A percentile compares a stretch with the other conserved stretches of the same genome.
phyloP scores from a whole-genome alignment of 2,797 vertebrate genomes.

The Catharus ustulatus region DNA sequence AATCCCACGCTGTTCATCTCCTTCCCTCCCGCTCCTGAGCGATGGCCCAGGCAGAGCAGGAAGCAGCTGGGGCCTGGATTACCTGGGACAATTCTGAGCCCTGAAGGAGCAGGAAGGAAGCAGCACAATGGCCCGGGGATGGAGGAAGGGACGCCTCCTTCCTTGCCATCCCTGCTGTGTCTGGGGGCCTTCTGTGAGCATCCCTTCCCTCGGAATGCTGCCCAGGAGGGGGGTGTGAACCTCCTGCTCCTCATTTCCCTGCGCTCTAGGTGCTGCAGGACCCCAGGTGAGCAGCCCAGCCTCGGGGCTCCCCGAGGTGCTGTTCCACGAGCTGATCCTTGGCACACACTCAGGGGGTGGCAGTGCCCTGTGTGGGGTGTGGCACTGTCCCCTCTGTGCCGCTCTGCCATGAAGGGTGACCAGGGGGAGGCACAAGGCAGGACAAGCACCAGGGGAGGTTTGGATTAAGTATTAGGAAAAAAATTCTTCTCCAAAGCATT shows the following conservation, averaged over 20 bases:
- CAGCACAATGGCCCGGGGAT: slow-evolving; percentile 15
- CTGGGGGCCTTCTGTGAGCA: not conserved
- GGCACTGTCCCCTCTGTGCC: not conserved
- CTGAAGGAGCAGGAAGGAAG: slow-evolving; percentile 60
- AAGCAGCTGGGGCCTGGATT: slow-evolving; percentile 61
- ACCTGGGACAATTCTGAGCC: slow-evolving; percentile 1
- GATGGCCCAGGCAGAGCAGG: not conserved
- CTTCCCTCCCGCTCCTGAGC: not conserved
- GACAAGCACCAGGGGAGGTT: not conserved
- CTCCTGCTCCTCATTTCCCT: not conserved
- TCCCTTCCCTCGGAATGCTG: not conserved
- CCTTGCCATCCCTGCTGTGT: not conserved
- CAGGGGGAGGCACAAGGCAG: not conserved
- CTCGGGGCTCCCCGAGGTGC: not conserved
- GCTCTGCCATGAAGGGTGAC: accelerated
- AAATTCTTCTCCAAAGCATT: not conserved
- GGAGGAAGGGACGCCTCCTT: slow-evolving; percentile 1
- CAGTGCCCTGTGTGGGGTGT: not conserved
- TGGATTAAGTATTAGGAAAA: not conserved
- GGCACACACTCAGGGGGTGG: not conserved
- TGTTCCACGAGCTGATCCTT: not conserved
- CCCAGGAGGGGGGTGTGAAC: not conserved
- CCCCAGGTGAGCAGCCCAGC: not conserved
- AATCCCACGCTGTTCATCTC: not conserved
- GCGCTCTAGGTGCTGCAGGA: not conserved